These are phyloP conservation scores for Goniozus legneri DNA, from an alignment of 1,140 invertebrate species.

Conservation along the genomic window DNA sequence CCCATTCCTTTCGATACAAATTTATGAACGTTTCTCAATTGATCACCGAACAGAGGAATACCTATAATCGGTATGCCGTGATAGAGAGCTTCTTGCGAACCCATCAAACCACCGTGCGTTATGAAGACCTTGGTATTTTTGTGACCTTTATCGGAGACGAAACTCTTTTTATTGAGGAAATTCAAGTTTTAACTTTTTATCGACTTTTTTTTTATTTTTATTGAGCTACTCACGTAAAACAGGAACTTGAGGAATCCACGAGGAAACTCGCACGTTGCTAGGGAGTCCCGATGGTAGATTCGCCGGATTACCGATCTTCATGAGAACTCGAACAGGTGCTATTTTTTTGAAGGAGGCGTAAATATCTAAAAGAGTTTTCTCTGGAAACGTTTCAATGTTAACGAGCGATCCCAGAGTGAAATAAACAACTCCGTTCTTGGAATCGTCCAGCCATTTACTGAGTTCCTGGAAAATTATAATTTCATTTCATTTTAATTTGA, in stretches of 20 bases:
- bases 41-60: slow-evolving; percentile 69
- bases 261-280: slow-evolving; percentile 7
- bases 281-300: slow-evolving; percentile 18
- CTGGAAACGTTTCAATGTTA: slow-evolving; percentile 59
- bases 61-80: slow-evolving; percentile 69
- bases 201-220: not conserved
- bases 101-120: slow-evolving; percentile 69
- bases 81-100: slow-evolving; percentile 69
- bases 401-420: slow-evolving; percentile 69
- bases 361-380: slow-evolving; percentile 58
- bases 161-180: too few species aligned
- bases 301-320: slow-evolving; percentile 19
- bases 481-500: not conserved
- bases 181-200: not conserved
- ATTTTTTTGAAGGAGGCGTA: slow-evolving; percentile 58
- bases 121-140: slow-evolving; percentile 59
- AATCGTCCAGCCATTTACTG: slow-evolving; percentile 63
- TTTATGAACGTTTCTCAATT: slow-evolving; percentile 56
- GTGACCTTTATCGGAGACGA: slow-evolving; percentile 25
- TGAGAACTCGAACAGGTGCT: slow-evolving; percentile 21
- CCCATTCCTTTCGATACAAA: slow-evolving; percentile 33
- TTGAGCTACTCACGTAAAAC: slow-evolving; percentile 2
- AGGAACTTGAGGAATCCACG: not conserved
- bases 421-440: slow-evolving; percentile 65
- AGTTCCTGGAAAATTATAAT: too few species aligned